These are phyloP conservation scores for Bombus ignitus DNA, from an alignment of 1,140 invertebrate genomes.

Conservation along the genomic window DNA sequence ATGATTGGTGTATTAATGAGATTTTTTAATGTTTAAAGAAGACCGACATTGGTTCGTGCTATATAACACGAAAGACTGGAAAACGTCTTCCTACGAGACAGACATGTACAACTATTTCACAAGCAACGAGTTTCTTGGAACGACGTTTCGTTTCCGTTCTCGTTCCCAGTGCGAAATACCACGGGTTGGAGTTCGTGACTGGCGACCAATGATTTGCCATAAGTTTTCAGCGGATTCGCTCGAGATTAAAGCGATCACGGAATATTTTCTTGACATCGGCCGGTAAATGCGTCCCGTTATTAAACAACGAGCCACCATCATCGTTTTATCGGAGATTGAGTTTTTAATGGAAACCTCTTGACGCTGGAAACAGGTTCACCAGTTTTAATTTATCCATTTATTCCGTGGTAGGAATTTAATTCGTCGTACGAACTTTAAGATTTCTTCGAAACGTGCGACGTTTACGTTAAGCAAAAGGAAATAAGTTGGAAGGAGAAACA, in stretches of 20 bases:
- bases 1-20: no score
- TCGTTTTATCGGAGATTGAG: neutral
- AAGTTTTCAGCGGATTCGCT: neutral
- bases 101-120: no score
- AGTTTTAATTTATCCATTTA: slow-evolving; percentile 4
- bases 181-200: neutral
- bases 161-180: neutral
- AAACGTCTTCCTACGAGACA: neutral
- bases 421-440: neutral
- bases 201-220: neutral
- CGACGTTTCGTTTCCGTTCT: slow-evolving; percentile 5
- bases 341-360: neutral
- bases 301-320: neutral
- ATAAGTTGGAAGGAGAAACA: no score
- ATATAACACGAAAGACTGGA: neutral
- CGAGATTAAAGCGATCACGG: neutral
- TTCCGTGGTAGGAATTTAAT: neutral
- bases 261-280: neutral
- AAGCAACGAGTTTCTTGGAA: neutral
- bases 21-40: no score
- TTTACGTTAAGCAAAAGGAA: neutral
- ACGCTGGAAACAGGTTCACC: neutral
- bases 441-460: neutral
- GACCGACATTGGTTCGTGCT: neutral
- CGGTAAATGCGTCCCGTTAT: neutral